These are phyloP conservation scores for Cosmorhoe ocellata DNA, from an alignment of 2,888 invertebrate genomes.

Conservation along the genomic window DNA sequence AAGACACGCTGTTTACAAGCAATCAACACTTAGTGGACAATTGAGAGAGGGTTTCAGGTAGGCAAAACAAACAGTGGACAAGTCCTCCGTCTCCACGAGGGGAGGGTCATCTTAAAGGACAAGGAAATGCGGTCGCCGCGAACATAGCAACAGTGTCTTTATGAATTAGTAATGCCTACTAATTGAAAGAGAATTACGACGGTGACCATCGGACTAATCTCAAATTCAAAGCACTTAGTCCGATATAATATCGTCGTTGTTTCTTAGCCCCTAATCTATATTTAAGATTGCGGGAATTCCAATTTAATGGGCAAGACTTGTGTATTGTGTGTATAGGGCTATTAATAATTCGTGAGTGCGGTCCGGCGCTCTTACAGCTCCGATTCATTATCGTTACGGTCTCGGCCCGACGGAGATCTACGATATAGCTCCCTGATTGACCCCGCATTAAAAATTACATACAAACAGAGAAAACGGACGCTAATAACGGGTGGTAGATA, in stretches of 20 bases:
- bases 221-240: conserved; percentile 53
- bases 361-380: conserved; percentile 74
- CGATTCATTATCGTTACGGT: conserved; percentile 81
- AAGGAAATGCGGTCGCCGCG: conserved; percentile 65
- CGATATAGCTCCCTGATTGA: conserved; percentile 81
- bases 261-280: conserved; percentile 29
- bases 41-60: conserved; percentile 73
- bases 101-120: conserved; percentile 75
- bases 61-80: conserved; percentile 76
- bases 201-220: conserved; percentile 59
- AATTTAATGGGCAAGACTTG: conserved; percentile 51
- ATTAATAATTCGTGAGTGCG: conserved; percentile 83
- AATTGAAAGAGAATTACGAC: conserved; percentile 74
- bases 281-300: conserved; percentile 41
- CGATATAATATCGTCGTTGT: conserved; percentile 22
- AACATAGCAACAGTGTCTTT: conserved; percentile 69
- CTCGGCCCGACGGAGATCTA: conserved; percentile 76
- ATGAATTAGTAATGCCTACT: conserved; percentile 75
- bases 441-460: conserved; percentile 83
- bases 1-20: conserved; percentile 74
- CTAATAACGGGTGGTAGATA: conserved; percentile 54
- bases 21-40: conserved; percentile 79
- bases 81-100: conserved; percentile 57
- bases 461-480: conserved; percentile 68
- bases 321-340: conserved; percentile 54